A percentile compares a stretch with the other conserved stretches of the same genome.
Evolutionary conservation across 2,113 vertebrate genomes (phyloP).

Genomic region (Diphyllodes magnificus): DNA sequence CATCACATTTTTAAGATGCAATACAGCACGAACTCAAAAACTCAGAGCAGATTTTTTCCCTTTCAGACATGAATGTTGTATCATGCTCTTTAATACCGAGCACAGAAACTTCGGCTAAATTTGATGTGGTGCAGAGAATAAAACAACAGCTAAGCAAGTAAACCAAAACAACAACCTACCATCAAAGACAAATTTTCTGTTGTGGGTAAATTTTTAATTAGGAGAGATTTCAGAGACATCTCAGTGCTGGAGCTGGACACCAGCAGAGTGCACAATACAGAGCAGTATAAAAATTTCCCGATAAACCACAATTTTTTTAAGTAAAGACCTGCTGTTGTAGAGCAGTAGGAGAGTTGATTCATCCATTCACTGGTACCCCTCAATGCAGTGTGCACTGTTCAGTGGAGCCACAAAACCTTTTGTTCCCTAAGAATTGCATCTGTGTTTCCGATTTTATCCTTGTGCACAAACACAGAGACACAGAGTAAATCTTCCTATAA

Average conservation of each 20-base stretch:
- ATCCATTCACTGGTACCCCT: neutral
- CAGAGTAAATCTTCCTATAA: neutral
- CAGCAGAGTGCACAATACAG: neutral
- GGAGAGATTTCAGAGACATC: neutral
- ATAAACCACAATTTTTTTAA: neutral
- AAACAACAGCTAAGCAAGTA: neutral
- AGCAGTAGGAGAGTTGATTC: neutral
- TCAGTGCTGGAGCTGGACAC: neutral
- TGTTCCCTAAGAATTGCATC: neutral
- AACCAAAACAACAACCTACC: neutral
- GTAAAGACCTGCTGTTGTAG: neutral
- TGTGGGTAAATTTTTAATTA: neutral
- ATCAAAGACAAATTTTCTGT: neutral
- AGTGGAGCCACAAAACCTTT: neutral
- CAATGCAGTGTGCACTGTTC: rapidly evolving
- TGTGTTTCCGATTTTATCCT: neutral
- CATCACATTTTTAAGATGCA: neutral
- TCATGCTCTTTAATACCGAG: neutral
- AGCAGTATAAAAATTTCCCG: neutral
- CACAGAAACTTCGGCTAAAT: neutral
- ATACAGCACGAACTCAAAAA: neutral
- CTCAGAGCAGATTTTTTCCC: neutral
- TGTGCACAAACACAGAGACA: neutral
- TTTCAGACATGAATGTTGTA: neutral
- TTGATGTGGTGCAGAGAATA: neutral